Percentiles rank a stretch among this genome's conserved stretches.
Conservation (phyloP, 2,113 vertebrate genomes). For the Epinephelus moara region DNA sequence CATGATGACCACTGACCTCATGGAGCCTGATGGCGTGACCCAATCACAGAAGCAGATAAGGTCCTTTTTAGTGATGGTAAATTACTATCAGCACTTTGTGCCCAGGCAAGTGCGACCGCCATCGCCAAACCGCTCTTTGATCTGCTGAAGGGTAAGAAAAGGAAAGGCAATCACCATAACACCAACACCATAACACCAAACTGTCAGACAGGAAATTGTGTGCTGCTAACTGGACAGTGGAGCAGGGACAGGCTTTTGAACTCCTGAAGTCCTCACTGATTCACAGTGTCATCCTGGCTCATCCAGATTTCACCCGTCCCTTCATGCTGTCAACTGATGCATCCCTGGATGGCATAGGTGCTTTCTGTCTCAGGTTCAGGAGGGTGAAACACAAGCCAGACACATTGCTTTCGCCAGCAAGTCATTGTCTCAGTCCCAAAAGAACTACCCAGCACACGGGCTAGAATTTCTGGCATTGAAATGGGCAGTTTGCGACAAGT, state of each 20-base stretch:
- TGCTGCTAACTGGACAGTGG: neutral
- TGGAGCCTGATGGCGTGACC: too few relatives aligned
- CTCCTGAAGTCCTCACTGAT: neutral
- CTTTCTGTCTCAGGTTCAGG: slow-evolving; percentile 29
- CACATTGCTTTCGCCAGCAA: slow-evolving; percentile 47
- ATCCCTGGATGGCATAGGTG: slow-evolving; percentile 42
- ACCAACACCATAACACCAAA: too few relatives aligned
- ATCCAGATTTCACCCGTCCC: slow-evolving; percentile 17
- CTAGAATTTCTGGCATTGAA: slow-evolving; percentile 17
- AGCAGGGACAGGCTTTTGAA: neutral
- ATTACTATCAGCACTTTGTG: too few relatives aligned
- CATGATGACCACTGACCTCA: too few relatives aligned
- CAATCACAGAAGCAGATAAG: too few relatives aligned
- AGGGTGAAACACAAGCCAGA: slow-evolving; percentile 18
- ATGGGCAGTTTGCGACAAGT: slow-evolving; percentile 7
- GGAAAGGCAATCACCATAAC: too few relatives aligned
- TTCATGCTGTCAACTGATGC: slow-evolving; percentile 41
- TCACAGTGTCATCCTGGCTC: neutral
- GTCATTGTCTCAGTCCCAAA: slow-evolving; percentile 39
- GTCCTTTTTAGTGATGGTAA: too few relatives aligned
- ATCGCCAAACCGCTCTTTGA: too few relatives aligned
- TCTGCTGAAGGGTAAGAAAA: too few relatives aligned
- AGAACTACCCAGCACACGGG: slow-evolving; percentile 8
- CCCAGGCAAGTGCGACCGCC: too few relatives aligned
- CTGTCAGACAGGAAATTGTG: neutral